Evolutionary conservation across 2,797 vertebrate genomes (phyloP), one percentile per base, ranked within the genome.

Genomic region (Myiotriccus ornatus): DNA sequence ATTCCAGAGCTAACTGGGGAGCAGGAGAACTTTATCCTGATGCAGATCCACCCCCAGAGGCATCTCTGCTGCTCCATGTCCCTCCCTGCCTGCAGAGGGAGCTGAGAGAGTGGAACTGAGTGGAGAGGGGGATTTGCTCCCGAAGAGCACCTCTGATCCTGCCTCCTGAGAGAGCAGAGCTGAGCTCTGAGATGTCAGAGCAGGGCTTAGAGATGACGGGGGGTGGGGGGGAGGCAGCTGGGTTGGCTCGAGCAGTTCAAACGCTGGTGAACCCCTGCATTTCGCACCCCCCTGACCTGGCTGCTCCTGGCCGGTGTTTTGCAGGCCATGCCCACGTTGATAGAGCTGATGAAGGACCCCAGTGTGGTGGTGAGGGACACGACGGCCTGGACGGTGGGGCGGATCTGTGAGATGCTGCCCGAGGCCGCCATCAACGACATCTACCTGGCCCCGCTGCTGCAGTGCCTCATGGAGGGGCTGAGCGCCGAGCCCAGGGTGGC

Each of bases 291-390:
- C 23, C 35, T 37, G 24, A 19, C 15, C 18, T 20, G 35, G 57
- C 35, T 27, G 24, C 17, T 39, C 14, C 11, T 37, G 35, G 57
- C 57, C 28, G 57, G 6, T 39, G 11, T 7, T 39, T 7, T 39
- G 10, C 75, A 99, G 99, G 99, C 99, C 6, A 99, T 99, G 99
- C 99, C 99, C 4, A 99, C 99, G 2, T 94, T 99, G 80, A 99
- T 99, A 49, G 99, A 99, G 97, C 98, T 99, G 95, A 99, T 99
- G 99, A 99, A 99, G 97, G 99, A 99, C 93, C 99, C 99, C 93
- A 99, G 99, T 2, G 99, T 99, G 69, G 99, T 99, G 95, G 99
- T 99, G 63, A 98, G 99, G 95, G 99, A 99, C 97, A 99, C 99
- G 10, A 99, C 99, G 0, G 99, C 99, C 0, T 99, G 99, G 99